phyloP scores from a whole-genome alignment of 2,797 vertebrate genomes.

The Myripristis murdjan region DNA sequence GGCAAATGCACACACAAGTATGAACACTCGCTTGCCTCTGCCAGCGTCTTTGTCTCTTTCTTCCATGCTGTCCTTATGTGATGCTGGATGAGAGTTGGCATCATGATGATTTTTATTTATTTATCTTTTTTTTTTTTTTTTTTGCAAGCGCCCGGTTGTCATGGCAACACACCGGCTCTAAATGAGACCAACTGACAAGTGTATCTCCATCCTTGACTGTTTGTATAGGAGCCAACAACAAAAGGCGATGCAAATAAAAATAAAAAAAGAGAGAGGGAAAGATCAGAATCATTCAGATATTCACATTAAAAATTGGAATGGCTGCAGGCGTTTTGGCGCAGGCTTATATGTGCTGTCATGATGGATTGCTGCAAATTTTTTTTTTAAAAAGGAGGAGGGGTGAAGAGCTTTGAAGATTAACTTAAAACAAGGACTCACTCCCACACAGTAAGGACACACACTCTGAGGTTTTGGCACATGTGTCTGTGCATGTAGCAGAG shows the following conservation, averaged over 20 bases:
- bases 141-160: constrained; percentile 77
- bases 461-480: not conserved
- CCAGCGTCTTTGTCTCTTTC: constrained; percentile 29
- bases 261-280: not conserved
- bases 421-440: constrained; percentile 43
- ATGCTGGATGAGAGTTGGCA: constrained; percentile 66
- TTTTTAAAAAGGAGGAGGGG: constrained; percentile 1
- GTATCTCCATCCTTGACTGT: constrained; percentile 43
- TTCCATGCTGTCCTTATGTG: constrained; percentile 46
- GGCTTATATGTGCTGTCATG: constrained; percentile 29
- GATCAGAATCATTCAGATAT: constrained; percentile 15
- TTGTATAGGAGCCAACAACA: constrained; percentile 58
- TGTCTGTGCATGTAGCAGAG: constrained; percentile 48
- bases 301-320: constrained; percentile 21
- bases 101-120: constrained; percentile 54
- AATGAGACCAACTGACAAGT: constrained; percentile 17
- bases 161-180: constrained; percentile 74
- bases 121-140: constrained; percentile 46
- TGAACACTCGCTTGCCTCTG: constrained; percentile 19
- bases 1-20: no score
- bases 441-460: constrained; percentile 2
- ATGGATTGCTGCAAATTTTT: constrained; percentile 54
- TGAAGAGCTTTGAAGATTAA: constrained; percentile 71
- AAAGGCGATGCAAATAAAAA: constrained; percentile 22
- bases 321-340: constrained; percentile 20